These are phyloP conservation scores for Scaptomyza pallida DNA, from an alignment of 1,140 invertebrate genomes.

Conservation along the genomic window DNA sequence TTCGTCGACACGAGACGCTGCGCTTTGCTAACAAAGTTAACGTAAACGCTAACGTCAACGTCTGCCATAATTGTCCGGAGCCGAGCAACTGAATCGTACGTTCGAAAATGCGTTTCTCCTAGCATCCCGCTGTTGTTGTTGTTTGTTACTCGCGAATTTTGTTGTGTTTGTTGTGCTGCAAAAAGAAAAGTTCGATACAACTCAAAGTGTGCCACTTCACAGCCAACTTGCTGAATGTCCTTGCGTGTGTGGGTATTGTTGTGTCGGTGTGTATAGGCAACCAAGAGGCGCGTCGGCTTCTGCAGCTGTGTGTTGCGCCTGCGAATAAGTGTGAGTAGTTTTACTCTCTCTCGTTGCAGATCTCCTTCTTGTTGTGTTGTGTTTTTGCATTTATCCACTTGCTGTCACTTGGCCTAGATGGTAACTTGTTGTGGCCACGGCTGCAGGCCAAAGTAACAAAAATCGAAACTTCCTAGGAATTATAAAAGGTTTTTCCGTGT, in stretches of 20 bases:
- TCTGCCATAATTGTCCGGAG: constrained; percentile 41
- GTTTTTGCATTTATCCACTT: constrained; percentile 20
- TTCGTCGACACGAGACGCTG: constrained; percentile 80
- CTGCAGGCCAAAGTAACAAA: not conserved
- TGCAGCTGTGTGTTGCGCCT: constrained; percentile 38
- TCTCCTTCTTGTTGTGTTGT: constrained; percentile 37
- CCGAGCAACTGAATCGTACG: constrained; percentile 32
- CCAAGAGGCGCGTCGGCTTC: constrained; percentile 41
- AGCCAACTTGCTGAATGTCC: constrained; percentile 30
- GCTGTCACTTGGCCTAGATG: constrained; percentile 34
- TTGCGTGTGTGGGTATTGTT: constrained; percentile 31
- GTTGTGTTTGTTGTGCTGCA: constrained; percentile 38
- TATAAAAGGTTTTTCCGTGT: not conserved
- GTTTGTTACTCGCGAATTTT: constrained; percentile 59
- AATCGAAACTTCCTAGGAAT: not conserved
- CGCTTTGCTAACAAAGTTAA: constrained; percentile 46
- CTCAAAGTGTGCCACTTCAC: constrained; percentile 63
- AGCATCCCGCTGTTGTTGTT: constrained; percentile 20
- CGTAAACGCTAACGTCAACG: constrained; percentile 46
- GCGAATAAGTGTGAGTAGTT: constrained; percentile 51
- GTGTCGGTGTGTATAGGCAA: constrained; percentile 33
- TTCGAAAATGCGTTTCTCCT: constrained; percentile 39
- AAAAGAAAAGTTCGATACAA: constrained; percentile 62
- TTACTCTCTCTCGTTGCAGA: constrained; percentile 18
- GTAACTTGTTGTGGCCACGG: constrained; percentile 25